A percentile compares a stretch with the other conserved stretches of the same genome.
phyloP scores from a whole-genome alignment of 2,888 invertebrate genomes.

The Folsomia candida region DNA sequence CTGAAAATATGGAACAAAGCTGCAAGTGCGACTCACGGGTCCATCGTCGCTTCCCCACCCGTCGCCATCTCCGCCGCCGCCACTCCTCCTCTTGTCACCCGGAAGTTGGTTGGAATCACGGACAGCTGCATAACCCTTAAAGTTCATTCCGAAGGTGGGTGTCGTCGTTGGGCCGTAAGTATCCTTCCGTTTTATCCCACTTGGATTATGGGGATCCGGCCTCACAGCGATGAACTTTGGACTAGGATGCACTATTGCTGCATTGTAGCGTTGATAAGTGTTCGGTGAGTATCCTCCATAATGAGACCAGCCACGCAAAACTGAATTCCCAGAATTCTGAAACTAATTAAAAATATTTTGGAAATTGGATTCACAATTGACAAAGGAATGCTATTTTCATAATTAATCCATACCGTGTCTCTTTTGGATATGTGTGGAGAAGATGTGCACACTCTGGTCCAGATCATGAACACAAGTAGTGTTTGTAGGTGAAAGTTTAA shows the following conservation, averaged over 20 bases:
- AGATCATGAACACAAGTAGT: slow-evolving; percentile 4
- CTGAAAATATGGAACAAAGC: background rate
- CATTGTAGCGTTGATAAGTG: no score
- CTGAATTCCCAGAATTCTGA: no score
- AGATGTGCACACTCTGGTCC: background rate
- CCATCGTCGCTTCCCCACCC: slow-evolving; percentile 23
- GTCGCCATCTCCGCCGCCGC: slow-evolving; percentile 6
- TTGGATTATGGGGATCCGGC: slow-evolving; percentile 11
- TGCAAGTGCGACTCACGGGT: background rate
- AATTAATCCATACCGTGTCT: no score
- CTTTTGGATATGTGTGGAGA: background rate
- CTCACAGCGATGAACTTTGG: slow-evolving; percentile 12
- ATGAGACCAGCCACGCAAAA: no score
- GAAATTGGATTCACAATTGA: no score
- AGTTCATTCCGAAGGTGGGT: slow-evolving; percentile 27
- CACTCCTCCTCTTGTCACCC: slow-evolving; percentile 13
- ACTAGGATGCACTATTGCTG: no score
- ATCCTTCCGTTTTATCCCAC: background rate
- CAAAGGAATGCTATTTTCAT: no score
- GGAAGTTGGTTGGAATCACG: slow-evolving; percentile 26
- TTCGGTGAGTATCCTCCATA: no score
- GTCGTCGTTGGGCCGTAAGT: slow-evolving; percentile 1
- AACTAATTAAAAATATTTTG: no score
- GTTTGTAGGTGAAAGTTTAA: no score
- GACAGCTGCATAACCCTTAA: slow-evolving; percentile 24